A percentile compares a stretch with the other conserved stretches of the same genome.
Evolutionary conservation across 2,888 invertebrate species (phyloP).

Genomic region (Trachelus tabidus): DNA sequence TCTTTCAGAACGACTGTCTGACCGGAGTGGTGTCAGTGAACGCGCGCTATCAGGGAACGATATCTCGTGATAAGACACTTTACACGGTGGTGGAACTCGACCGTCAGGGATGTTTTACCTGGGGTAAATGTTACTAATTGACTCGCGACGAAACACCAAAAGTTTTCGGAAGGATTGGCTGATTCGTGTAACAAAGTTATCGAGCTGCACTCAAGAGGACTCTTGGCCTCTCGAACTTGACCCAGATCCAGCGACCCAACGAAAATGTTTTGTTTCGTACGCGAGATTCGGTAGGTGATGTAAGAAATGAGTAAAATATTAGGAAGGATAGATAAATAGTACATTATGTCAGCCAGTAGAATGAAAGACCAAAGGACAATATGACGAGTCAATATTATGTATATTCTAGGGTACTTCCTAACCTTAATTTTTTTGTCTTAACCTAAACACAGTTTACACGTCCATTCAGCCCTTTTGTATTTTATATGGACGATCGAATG

Average conservation of each 20-base stretch:
- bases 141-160: background rate
- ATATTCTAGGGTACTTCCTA: background rate
- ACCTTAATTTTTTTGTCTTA: background rate
- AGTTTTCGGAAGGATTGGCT: background rate
- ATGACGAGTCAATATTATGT: background rate
- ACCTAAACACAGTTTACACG: background rate
- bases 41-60: background rate
- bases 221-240: background rate
- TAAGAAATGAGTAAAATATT: background rate
- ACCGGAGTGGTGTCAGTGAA: constrained; percentile 40
- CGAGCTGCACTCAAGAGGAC: background rate
- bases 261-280: background rate
- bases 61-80: background rate
- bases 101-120: background rate
- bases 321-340: background rate
- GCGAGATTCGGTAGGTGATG: background rate
- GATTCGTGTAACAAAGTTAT: background rate
- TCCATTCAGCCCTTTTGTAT: background rate
- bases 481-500: background rate
- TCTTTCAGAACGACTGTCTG: constrained; percentile 43
- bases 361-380: background rate
- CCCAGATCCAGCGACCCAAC: background rate
- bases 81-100: background rate
- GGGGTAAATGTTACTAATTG: background rate
- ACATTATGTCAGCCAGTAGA: background rate